A percentile compares a stretch with the other conserved stretches of the same genome.
Evolutionary conservation across 2,797 vertebrate genomes (phyloP).

Genomic region (Sebastes wilsoni): DNA sequence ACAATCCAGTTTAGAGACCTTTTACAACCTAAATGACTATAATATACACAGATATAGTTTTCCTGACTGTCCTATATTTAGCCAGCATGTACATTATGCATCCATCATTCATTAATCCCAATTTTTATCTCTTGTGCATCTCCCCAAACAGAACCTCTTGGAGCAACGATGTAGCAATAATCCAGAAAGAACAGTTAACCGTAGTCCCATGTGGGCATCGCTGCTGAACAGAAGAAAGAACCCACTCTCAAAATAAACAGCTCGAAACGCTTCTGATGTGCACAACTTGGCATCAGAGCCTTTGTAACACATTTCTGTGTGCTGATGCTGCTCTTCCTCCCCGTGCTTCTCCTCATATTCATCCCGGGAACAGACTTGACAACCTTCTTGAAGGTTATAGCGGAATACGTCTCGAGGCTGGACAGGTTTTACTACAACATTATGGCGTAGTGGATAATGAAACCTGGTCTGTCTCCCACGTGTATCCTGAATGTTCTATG

Average conservation of each 20-base stretch:
- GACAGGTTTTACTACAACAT: background rate
- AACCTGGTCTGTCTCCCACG: background rate
- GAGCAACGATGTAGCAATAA: background rate
- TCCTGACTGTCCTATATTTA: background rate
- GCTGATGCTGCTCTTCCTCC: background rate
- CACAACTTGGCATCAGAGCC: conserved; percentile 1
- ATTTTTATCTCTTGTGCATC: background rate
- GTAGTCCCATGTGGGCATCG: background rate
- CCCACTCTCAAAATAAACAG: background rate
- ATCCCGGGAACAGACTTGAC: background rate
- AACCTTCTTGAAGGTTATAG: background rate
- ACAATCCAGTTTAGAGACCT: background rate
- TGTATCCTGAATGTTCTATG: background rate
- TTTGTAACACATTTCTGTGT: background rate
- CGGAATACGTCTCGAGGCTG: background rate
- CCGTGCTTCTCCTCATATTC: background rate
- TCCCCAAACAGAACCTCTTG: rapidly evolving
- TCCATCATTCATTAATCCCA: background rate
- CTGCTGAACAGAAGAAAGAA: background rate
- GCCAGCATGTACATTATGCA: background rate
- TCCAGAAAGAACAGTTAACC: background rate
- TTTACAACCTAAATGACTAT: background rate
- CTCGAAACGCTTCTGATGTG: background rate
- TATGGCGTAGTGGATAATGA: background rate
- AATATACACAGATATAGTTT: background rate